A percentile compares a stretch with the other conserved stretches of the same genome.
These are phyloP conservation scores for Spialia ferax DNA, from an alignment of 2,888 invertebrate species.

Conservation along the genomic window DNA sequence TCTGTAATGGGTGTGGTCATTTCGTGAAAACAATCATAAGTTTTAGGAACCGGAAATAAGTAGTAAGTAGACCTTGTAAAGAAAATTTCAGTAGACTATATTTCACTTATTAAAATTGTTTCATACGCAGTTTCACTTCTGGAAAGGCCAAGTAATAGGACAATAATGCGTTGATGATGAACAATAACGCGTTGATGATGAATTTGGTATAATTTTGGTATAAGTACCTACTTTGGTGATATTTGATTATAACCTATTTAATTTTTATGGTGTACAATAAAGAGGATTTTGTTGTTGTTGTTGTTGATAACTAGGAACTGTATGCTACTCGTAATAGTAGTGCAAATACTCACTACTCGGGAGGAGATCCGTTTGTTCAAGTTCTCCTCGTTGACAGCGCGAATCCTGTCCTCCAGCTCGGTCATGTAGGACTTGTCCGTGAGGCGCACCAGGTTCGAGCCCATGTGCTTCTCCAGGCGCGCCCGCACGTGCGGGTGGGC, in stretches of 20 bases:
- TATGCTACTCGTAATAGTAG: too few species aligned
- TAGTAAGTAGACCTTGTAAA: neutral
- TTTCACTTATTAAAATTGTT: too few species aligned
- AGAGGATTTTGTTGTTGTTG: too few species aligned
- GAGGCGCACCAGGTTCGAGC: constrained; percentile 88
- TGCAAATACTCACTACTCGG: constrained; percentile 84
- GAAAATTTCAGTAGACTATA: neutral
- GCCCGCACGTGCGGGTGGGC: constrained; percentile 88
- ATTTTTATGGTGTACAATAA: too few species aligned
- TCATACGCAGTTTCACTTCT: too few species aligned
- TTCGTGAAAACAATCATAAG: neutral
- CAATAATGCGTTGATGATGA: too few species aligned
- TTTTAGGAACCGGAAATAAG: neutral
- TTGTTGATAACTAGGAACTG: too few species aligned
- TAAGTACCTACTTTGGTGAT: too few species aligned
- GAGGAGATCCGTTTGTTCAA: constrained; percentile 88
- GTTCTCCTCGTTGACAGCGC: constrained; percentile 88
- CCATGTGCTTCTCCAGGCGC: constrained; percentile 90
- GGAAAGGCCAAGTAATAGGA: too few species aligned
- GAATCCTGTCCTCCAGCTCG: constrained; percentile 87
- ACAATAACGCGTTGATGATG: too few species aligned
- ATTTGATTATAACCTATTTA: too few species aligned
- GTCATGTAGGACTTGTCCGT: constrained; percentile 90
- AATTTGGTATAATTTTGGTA: too few species aligned
- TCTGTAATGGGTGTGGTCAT: neutral